Percentiles rank a stretch among this genome's conserved stretches.
These are phyloP conservation scores for Abrostola triplasia DNA, from an alignment of 2,888 invertebrate genomes.

Conservation along the genomic window DNA sequence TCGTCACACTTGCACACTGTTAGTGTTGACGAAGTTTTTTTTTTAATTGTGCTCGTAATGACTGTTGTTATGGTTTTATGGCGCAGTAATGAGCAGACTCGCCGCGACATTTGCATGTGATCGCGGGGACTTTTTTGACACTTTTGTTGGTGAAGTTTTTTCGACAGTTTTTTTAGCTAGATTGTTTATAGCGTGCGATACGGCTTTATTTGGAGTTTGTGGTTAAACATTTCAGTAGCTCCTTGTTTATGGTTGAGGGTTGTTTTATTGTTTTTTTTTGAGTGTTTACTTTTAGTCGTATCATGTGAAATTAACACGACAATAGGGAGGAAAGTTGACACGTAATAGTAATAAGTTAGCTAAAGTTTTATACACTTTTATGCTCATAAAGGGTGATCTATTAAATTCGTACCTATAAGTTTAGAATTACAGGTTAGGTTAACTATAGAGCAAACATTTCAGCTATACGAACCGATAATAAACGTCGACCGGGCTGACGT, in stretches of 20 bases:
- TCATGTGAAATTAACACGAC: constrained; percentile 68
- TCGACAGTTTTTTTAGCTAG: constrained; percentile 75
- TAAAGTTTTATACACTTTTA: constrained; percentile 19
- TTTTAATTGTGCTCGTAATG: constrained; percentile 86
- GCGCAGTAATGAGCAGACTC: constrained; percentile 82
- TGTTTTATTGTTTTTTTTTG: constrained; percentile 75
- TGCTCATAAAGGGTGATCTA: constrained; percentile 23
- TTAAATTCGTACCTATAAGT: constrained; percentile 47
- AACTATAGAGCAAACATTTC: constrained; percentile 61
- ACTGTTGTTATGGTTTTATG: constrained; percentile 87
- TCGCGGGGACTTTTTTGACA: constrained; percentile 82
- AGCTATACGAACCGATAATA: constrained; percentile 70
- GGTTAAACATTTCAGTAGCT: constrained; percentile 85
- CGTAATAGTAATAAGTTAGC: constrained; percentile 11
- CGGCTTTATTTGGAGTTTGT: constrained; percentile 83
- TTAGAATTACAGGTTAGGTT: constrained; percentile 58
- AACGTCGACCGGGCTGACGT: constrained; percentile 77
- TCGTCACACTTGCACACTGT: constrained; percentile 84
- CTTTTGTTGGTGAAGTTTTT: constrained; percentile 83
- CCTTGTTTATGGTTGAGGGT: constrained; percentile 82
- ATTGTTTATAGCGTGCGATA: constrained; percentile 78
- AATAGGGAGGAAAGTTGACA: constrained; percentile 36
- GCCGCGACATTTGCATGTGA: constrained; percentile 86
- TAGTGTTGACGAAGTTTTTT: constrained; percentile 81
- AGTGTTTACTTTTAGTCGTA: constrained; percentile 70